Evolutionary conservation across 2,797 vertebrate genomes (phyloP), one percentile per base, ranked within the genome.

Genomic region (Helarctos malayanus): DNA sequence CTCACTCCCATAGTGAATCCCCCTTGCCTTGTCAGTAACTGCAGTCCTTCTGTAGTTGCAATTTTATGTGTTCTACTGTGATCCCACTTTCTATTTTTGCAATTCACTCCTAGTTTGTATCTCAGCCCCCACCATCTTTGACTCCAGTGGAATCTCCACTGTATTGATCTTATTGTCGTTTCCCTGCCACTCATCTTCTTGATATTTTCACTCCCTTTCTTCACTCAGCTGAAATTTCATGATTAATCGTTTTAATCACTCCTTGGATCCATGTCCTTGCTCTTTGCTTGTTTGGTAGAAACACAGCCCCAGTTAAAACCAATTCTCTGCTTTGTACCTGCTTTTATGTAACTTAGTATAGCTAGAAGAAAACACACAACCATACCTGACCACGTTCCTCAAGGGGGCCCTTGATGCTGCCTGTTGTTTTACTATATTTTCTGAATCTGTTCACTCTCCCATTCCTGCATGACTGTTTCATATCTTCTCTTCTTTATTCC

Each of bases 171-270:
- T 65, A 5, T 65, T 81, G 35, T 29, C 81, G 1, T 38, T 69
- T 19, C 21, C 47, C 11, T 52, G n/a, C 45, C 49, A 54, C 32
- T 91, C n/a, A 38, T 13, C 19, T 10, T 78, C 41, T 90, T 94
- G 45, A n/a, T 89, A 27, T 91, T 85, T 93, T 86, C 12, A 68
- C 56, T 95, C 25, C 32, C 69, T 89, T 89, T 89, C 73, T 80
- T 69, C 35, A 65, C 41, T 85, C 29, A 25, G 3, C 61, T 79
- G 92, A 79, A 87, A 92, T 69, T 79, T 61, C n/a, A 35, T 32
- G 56, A 25, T 61, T 78, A 63, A 29, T 93, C 41, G 23, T 69
- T 91, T 82, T 75, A 63, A 82, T 35, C 35, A 52, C n/a, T 86
- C 59, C 21, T 86, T 86, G 68, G 35, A 79, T 89, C 56, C 2